Conservation (phyloP, 2,113 vertebrate species). For the Rhinolophus sinicus region DNA sequence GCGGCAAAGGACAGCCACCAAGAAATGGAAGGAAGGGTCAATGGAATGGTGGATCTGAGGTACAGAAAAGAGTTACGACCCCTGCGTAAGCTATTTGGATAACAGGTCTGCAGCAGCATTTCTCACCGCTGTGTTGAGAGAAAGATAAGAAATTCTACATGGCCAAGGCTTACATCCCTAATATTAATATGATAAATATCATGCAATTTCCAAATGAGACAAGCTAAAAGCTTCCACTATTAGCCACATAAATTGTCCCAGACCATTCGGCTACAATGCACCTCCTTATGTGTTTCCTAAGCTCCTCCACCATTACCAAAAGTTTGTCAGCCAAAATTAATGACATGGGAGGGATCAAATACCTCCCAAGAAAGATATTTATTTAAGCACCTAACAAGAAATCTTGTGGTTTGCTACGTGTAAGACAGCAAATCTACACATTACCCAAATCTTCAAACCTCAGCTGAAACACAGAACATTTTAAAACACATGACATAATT, state of each 20-base stretch:
- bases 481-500: constrained; percentile 1
- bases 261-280: neutral
- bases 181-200: neutral
- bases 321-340: constrained; percentile 22
- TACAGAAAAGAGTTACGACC: constrained; percentile 77
- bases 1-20: constrained; percentile 66
- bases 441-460: neutral
- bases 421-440: constrained; percentile 13
- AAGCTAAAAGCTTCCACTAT: neutral
- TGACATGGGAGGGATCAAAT: neutral
- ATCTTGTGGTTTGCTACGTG: neutral
- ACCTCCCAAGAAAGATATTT: constrained; percentile 13
- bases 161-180: neutral
- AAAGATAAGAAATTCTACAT: constrained; percentile 47
- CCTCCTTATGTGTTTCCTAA: neutral
- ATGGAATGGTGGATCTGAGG: constrained; percentile 87
- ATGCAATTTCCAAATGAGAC: constrained; percentile 12
- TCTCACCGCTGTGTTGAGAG: neutral
- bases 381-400: constrained; percentile 19
- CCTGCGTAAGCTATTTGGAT: constrained; percentile 20
- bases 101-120: neutral
- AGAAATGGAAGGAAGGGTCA: constrained; percentile 75
- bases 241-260: neutral
- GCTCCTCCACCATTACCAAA: neutral
- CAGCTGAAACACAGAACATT: neutral